Percentiles rank a stretch among this genome's conserved stretches.
Evolutionary conservation across 2,888 invertebrate species (phyloP).

Genomic region (Nebria brevicollis): DNA sequence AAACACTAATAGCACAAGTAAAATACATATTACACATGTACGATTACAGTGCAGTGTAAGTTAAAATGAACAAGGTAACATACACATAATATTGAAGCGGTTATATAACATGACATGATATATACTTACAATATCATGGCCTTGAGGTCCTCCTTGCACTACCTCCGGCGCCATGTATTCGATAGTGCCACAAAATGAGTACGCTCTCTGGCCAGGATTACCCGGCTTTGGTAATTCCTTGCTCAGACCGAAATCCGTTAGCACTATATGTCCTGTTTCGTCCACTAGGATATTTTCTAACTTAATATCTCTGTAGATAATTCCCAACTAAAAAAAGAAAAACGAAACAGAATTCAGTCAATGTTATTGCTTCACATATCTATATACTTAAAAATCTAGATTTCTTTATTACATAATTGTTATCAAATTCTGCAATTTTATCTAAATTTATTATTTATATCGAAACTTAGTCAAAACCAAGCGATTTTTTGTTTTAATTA

Average conservation of each 20-base stretch:
- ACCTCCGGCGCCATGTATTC: constrained; percentile 96
- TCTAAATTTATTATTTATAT: too few relatives aligned
- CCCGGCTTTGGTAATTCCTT: constrained; percentile 81
- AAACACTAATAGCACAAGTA: background rate
- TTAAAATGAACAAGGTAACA: background rate
- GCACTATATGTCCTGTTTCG: constrained; percentile 91
- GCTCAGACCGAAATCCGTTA: constrained; percentile 97
- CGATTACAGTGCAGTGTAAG: constrained; percentile 3
- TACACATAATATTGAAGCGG: constrained; percentile 14
- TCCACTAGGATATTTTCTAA: constrained; percentile 96
- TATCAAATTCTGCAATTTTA: too few relatives aligned
- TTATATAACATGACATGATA: background rate
- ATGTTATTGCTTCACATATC: background rate
- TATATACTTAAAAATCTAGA: too few relatives aligned
- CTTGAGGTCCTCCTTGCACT: constrained; percentile 83
- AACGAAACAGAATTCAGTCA: constrained; percentile 31
- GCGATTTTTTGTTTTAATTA: too few relatives aligned
- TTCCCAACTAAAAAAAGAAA: constrained; percentile 81
- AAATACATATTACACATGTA: constrained; percentile 17
- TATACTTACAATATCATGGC: constrained; percentile 92
- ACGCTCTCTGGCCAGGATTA: constrained; percentile 78
- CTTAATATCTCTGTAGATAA: constrained; percentile 98
- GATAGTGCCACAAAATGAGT: constrained; percentile 98
- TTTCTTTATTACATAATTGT: too few relatives aligned
- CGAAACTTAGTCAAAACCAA: too few relatives aligned